Evolutionary conservation across 2,113 vertebrate genomes (phyloP), one percentile per base, ranked within the genome.

Genomic region (Tupaia tana): DNA sequence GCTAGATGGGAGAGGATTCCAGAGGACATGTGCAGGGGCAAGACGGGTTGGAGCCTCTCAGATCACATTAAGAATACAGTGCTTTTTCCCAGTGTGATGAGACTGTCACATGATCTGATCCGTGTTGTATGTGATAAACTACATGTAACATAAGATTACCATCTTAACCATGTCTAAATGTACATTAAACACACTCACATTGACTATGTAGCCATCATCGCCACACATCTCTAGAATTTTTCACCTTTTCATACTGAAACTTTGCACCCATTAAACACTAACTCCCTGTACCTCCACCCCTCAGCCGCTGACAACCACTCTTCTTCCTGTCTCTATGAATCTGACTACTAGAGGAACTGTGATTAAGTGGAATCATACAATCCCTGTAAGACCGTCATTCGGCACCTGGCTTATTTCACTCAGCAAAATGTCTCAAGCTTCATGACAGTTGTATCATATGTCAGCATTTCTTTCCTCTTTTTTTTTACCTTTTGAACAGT

Each of bases 301-400:
- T 19, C 86, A 52, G 69, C 27, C 80, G 27, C 43, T 18, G n/a
- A 3, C 14, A n/a, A 34, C n/a, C 31, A 14, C 29, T 18, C 52
- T 14, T 9, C 63, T 70, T 56, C 34, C 15, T 24, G 63, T 29
- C 43, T 63, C 13, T 15, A 52, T 7, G 19, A 13, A 54, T 3
- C 9, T 13, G 56, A 29, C 29, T 54, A 1, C 1, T 63, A 29
- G 7, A 9, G 56, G 54, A 22, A 54, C 25, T 16, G 25, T 52
- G 0, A 0, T 0, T 14, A 6, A 22, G 52, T 3, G 71, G 63
- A 25, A 4, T 31, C 63, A 1, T 2, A 29, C 12, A 16, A 2
- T 7, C 3, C 4, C 9, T 2, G 18, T 43, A 43, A 43, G 43
- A 43, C 43, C 43, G 43, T 20, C 61, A 9, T 9, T 27, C 2